phyloP scores from a whole-genome alignment of 2,113 vertebrate species.

The Rostratula benghalensis region DNA sequence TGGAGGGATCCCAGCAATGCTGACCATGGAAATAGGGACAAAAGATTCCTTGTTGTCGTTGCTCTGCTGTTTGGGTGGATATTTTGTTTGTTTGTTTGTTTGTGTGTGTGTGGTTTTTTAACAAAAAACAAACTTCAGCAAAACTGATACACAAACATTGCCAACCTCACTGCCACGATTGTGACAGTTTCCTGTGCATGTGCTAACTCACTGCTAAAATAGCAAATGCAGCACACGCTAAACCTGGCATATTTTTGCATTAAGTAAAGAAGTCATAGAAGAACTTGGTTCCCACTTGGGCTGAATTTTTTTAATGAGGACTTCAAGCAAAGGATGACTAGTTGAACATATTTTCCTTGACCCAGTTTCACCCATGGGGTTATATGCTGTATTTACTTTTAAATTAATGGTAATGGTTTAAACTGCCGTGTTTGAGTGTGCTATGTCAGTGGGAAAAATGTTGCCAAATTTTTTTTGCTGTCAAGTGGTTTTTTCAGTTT shows the following conservation, averaged over 20 bases:
- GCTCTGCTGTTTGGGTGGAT: neutral
- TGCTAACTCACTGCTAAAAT: neutral
- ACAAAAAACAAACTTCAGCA: neutral
- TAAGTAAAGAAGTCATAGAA: conserved; percentile 7
- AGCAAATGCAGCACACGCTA: neutral
- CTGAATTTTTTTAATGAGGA: conserved; percentile 33
- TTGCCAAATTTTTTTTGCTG: neutral
- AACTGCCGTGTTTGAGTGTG: neutral
- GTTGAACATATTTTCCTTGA: neutral
- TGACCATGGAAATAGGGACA: neutral
- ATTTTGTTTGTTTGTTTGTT: neutral
- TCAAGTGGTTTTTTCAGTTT: neutral
- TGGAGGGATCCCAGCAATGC: neutral
- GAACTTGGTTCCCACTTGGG: conserved; percentile 12
- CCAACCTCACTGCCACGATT: neutral
- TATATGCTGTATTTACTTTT: conserved; percentile 7
- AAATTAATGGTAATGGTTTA: neutral
- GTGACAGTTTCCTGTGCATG: neutral
- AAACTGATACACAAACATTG: neutral
- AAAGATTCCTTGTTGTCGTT: neutral
- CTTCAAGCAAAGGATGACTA: conserved; percentile 15
- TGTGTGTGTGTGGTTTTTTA: neutral
- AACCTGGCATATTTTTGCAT: neutral
- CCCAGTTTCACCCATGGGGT: neutral
- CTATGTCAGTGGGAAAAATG: neutral